A percentile compares a stretch with the other conserved stretches of the same genome.
Evolutionary conservation across 1,140 invertebrate species (phyloP).

Genomic region (Hormaphis cornu): DNA sequence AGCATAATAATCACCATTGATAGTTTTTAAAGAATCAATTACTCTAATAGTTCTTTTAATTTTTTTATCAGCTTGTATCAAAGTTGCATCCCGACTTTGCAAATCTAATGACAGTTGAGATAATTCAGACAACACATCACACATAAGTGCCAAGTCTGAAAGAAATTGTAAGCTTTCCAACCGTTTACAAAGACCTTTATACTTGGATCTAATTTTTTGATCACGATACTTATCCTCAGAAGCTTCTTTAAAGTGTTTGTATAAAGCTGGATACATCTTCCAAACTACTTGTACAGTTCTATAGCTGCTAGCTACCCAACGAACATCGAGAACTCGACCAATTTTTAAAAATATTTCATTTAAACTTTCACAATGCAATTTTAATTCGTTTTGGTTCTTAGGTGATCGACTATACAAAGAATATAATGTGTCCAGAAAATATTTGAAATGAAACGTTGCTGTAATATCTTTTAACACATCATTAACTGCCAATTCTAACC

Average conservation of each 20-base stretch:
- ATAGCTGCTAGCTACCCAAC: neutral
- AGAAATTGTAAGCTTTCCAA: neutral
- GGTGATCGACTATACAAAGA: neutral
- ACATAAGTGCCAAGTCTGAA: constrained; percentile 11
- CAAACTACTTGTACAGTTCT: neutral
- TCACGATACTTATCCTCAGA: neutral
- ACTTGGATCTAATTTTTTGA: neutral
- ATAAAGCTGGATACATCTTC: neutral
- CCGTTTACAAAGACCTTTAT: neutral
- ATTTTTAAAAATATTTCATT: neutral
- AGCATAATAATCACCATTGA: neutral
- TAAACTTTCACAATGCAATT: neutral
- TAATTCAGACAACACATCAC: neutral
- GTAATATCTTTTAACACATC: neutral
- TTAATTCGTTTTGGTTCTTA: neutral
- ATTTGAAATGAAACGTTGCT: neutral
- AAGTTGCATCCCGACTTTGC: neutral
- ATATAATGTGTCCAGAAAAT: neutral
- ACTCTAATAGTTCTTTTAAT: neutral
- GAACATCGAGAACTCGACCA: neutral
- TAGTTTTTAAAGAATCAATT: constrained; percentile 5
- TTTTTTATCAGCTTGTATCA: neutral
- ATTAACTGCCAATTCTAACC: neutral
- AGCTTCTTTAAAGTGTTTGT: neutral
- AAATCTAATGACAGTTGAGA: neutral